A percentile compares a stretch with the other conserved stretches of the same genome.
These are phyloP conservation scores for Parotia lawesii DNA, from an alignment of 2,113 vertebrate genomes.

Conservation along the genomic window DNA sequence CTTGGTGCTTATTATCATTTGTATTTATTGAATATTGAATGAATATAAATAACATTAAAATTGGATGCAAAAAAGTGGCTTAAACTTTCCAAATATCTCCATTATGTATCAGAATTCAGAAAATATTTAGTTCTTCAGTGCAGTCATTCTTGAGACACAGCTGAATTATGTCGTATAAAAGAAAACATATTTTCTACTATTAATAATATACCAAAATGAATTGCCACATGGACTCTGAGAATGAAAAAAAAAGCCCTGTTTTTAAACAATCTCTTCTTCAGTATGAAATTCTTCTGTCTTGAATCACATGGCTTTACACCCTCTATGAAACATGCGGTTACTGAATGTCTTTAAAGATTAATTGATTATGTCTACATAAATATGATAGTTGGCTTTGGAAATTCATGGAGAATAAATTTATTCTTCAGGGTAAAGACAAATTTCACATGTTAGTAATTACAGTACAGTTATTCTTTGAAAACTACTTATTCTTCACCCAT, in stretches of 20 bases:
- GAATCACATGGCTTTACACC: neutral
- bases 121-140: neutral
- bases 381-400: neutral
- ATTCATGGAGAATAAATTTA: neutral
- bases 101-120: neutral
- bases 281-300: neutral
- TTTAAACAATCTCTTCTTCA: neutral
- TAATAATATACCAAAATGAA: neutral
- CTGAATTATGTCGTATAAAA: neutral
- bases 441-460: neutral
- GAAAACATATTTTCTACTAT: neutral
- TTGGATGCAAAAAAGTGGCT: neutral
- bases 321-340: neutral
- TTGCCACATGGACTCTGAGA: neutral
- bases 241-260: fast-evolving
- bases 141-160: neutral
- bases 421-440: neutral
- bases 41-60: neutral
- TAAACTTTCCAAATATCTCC: neutral
- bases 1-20: neutral
- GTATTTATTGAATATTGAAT: neutral
- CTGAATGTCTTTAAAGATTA: neutral
- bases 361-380: neutral
- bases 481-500: neutral
- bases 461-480: neutral